These are phyloP conservation scores for Acestrorhynchus altus DNA, from an alignment of 2,797 vertebrate genomes.

Conservation along the genomic window DNA sequence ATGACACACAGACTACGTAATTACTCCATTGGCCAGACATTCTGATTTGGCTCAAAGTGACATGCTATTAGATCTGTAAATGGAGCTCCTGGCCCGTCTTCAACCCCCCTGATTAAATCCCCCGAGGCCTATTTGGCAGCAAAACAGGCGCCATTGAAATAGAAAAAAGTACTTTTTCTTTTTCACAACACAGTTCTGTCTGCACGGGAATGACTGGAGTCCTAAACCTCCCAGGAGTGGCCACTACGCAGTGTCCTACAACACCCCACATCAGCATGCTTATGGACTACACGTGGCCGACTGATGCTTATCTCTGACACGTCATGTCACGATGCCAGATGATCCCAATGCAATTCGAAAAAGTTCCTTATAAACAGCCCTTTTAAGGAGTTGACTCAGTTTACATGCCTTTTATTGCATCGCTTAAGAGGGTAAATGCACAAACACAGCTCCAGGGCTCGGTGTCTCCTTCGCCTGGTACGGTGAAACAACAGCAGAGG, in stretches of 20 bases:
- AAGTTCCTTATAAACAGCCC: neutral
- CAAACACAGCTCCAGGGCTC: neutral
- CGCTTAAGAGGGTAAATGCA: neutral
- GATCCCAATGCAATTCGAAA: neutral
- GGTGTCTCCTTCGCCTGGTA: neutral
- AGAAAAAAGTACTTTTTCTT: constrained; percentile 24
- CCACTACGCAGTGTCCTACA: constrained; percentile 33
- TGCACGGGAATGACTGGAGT: constrained; percentile 2
- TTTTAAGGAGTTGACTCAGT: neutral
- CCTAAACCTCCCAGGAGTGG: constrained; percentile 9
- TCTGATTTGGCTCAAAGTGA: constrained; percentile 41
- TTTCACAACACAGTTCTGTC: constrained; percentile 26
- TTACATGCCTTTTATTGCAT: neutral
- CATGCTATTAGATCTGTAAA: constrained; percentile 47
- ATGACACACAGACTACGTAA: constrained; percentile 27
- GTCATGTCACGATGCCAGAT: neutral
- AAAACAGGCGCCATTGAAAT: constrained; percentile 24
- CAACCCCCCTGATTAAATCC: constrained; percentile 27
- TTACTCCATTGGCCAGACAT: constrained; percentile 39
- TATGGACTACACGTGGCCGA: neutral
- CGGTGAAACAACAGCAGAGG: neutral
- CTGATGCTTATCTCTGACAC: neutral
- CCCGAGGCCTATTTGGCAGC: constrained; percentile 29
- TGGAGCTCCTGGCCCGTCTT: constrained; percentile 13
- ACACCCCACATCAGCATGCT: neutral